Evolutionary conservation across 1,140 invertebrate genomes (phyloP), one percentile per base, ranked within the genome.

Genomic region (Drosophila biarmipes): DNA sequence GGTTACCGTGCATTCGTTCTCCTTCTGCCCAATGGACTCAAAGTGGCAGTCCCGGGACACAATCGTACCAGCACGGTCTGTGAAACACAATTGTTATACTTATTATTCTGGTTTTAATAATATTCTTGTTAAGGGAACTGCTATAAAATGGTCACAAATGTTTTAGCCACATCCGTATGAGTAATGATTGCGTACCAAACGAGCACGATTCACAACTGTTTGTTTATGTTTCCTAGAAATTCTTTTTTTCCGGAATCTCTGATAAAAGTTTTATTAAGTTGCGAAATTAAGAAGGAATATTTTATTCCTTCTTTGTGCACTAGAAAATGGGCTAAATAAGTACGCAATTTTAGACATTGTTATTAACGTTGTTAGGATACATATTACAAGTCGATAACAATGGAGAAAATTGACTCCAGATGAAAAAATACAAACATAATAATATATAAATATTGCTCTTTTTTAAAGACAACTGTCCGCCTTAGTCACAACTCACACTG

Each of bases 11-110:
- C 90, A 91, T 10, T 73, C 80, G 59, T 91, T 85, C 3, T 81
- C 56, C 67, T 91, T 90, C 45, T 91, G 73, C n/a, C 90, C 90
- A 37, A 90, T 69, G 14, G 66, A 34, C 55, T 91, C 87, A 34
- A 91, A 91, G 62, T 91, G 90, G 31, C 90, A 91, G 35, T 90
- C 90, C n/a, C 90, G 87, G 0, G 90, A 90, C 0, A 91, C 73
- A 52, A 91, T 90, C 4, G 71, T 49, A 17, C 90, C 90, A 27
- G 87, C 87, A 38, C 79, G 79, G 69, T 91, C 90, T 91, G 77
- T 15, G 24, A 12, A 12, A n/a, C 17, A n/a, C 19, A 10, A 19
- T n/a, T 19, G n/a, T 6, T 8, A 61, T 56, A 15, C 17, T 38
- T 7, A 38, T 17, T 10, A 15, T 7, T 4, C 5, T 24, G 24